phyloP scores from a whole-genome alignment of 2,113 vertebrate species.

The Oxygymnocypris stewartii region DNA sequence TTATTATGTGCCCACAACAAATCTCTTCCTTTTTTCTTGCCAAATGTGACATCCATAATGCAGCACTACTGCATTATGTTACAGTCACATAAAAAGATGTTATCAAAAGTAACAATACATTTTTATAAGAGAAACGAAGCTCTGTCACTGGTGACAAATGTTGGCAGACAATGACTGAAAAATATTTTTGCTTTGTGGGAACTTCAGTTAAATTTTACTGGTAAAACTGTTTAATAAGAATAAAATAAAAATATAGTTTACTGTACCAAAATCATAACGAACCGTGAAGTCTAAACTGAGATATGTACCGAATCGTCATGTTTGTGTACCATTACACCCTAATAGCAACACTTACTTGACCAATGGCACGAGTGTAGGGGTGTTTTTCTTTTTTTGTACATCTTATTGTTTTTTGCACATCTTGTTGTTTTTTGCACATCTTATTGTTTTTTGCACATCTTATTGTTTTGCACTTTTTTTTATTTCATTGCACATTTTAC shows the following conservation, averaged over 20 bases:
- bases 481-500: too few relatives aligned
- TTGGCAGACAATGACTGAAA: background rate
- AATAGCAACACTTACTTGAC: too few relatives aligned
- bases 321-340: too few relatives aligned
- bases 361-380: background rate
- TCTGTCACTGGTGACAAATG: background rate
- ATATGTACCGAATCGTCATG: too few relatives aligned
- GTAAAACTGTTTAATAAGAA: background rate
- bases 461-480: too few relatives aligned
- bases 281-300: too few relatives aligned
- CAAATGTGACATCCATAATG: background rate
- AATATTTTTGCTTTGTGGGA: background rate
- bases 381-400: too few relatives aligned
- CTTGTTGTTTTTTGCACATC: too few relatives aligned
- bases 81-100: background rate
- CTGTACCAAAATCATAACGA: too few relatives aligned
- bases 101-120: background rate
- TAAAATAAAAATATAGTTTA: too few relatives aligned
- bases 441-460: too few relatives aligned
- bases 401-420: too few relatives aligned
- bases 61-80: background rate
- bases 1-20: background rate
- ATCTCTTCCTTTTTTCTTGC: background rate
- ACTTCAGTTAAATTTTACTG: background rate
- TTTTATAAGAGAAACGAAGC: background rate